A percentile compares a stretch with the other conserved stretches of the same genome.
phyloP scores from a whole-genome alignment of 2,797 vertebrate genomes.

The Champsocephalus esox region DNA sequence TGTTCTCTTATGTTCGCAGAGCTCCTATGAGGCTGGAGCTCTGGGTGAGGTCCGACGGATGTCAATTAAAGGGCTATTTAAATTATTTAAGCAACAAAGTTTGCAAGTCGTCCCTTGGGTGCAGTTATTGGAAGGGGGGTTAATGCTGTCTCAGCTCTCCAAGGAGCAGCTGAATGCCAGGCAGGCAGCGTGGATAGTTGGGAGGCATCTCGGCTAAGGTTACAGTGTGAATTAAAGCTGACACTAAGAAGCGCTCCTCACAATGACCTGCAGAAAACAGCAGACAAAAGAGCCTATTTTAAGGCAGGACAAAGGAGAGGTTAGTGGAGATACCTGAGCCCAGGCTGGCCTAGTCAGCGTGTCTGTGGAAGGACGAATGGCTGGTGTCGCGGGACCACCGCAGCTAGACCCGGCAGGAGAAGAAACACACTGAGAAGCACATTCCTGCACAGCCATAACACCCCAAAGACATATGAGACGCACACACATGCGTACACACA shows the following conservation, averaged over 20 bases:
- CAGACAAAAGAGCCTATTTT: constrained; percentile 91
- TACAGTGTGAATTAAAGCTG: constrained; percentile 93
- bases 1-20: constrained; percentile 52
- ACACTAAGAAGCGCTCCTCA: constrained; percentile 91
- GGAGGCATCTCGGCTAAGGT: constrained; percentile 85
- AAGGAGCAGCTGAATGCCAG: constrained; percentile 82
- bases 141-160: constrained; percentile 84
- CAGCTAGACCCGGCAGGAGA: constrained; percentile 55
- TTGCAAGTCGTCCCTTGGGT: constrained; percentile 83
- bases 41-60: constrained; percentile 70
- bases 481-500: constrained; percentile 10
- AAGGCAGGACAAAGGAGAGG: constrained; percentile 88
- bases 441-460: constrained; percentile 66
- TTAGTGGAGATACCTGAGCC: constrained; percentile 87
- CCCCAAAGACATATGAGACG: constrained; percentile 39
- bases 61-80: constrained; percentile 85
- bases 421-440: constrained; percentile 60
- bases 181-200: constrained; percentile 79
- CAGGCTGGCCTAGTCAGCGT: constrained; percentile 77
- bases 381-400: constrained; percentile 75
- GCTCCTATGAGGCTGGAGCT: constrained; percentile 49
- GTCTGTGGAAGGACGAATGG: constrained; percentile 77
- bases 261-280: constrained; percentile 88
- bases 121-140: constrained; percentile 74
- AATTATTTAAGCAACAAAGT: constrained; percentile 86